A percentile compares a stretch with the other conserved stretches of the same genome.
These are phyloP conservation scores for Silurus asotus DNA, from an alignment of 2,113 vertebrate genomes.

Conservation along the genomic window DNA sequence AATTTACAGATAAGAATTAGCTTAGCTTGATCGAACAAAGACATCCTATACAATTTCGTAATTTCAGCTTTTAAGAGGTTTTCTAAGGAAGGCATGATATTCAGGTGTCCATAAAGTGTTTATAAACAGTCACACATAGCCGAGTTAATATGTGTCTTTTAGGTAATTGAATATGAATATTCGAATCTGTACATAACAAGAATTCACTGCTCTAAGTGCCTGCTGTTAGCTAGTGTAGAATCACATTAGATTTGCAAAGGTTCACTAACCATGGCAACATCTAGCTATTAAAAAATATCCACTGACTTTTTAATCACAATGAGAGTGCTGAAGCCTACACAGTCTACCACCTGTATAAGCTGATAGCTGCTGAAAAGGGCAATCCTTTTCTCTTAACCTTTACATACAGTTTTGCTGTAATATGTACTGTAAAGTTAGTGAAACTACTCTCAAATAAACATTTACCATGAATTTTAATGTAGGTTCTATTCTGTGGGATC, in stretches of 20 bases:
- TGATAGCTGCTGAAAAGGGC: not conserved
- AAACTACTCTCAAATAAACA: not conserved
- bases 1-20: not conserved
- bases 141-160: not conserved
- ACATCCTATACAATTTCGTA: not conserved
- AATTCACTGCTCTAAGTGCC: not conserved
- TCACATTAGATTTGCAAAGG: not conserved
- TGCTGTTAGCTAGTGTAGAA: not conserved
- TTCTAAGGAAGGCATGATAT: not conserved
- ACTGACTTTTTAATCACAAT: not conserved
- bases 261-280: not conserved
- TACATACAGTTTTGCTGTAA: not conserved
- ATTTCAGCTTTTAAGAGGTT: not conserved
- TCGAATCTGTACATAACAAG: not conserved
- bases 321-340: not conserved
- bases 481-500: not conserved
- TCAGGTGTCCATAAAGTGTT: not conserved
- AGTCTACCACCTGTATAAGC: slow-evolving; percentile 6
- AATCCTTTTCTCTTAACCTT: not conserved
- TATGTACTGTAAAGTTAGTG: not conserved
- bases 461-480: not conserved
- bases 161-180: not conserved
- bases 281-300: not conserved
- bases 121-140: not conserved
- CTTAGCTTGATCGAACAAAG: not conserved